A percentile compares a stretch with the other conserved stretches of the same genome.
Conservation (phyloP, 1,140 invertebrate species). For the Patella vulgata region DNA sequence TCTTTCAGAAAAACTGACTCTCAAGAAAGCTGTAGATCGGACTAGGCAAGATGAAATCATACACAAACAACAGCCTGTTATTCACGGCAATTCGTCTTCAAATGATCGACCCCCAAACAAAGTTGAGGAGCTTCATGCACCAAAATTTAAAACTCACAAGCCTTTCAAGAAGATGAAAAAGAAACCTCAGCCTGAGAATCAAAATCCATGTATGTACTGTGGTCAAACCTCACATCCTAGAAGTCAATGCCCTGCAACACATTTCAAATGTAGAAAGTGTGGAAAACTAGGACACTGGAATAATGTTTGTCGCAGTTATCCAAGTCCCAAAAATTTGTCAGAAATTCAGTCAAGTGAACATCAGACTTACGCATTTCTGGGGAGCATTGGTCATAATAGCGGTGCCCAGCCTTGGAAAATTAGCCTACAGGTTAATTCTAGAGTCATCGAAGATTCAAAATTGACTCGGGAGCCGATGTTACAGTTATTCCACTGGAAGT, state of each 20-base stretch:
- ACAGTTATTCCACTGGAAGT: neutral
- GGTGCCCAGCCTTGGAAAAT: slow-evolving; percentile 5
- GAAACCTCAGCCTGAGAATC: too few relatives aligned
- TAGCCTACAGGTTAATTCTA: neutral
- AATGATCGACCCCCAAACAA: too few relatives aligned
- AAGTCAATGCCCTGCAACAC: slow-evolving; percentile 6
- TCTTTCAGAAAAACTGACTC: slow-evolving; percentile 6
- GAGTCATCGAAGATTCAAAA: slow-evolving; percentile 3
- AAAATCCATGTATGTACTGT: slow-evolving; percentile 1
- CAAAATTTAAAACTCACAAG: too few relatives aligned
- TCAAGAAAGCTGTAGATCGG: too few relatives aligned
- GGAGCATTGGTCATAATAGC: neutral
- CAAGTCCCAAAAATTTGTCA: neutral
- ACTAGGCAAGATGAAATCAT: too few relatives aligned
- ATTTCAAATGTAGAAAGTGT: slow-evolving; percentile 10
- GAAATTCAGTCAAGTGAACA: neutral
- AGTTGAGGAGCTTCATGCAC: too few relatives aligned
- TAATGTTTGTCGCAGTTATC: neutral
- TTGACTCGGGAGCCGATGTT: slow-evolving; percentile 20
- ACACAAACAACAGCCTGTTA: too few relatives aligned
- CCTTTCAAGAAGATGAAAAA: too few relatives aligned
- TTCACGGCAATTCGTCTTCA: too few relatives aligned
- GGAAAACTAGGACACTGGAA: slow-evolving; percentile 5
- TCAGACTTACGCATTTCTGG: neutral
- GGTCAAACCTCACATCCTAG: neutral